phyloP scores from a whole-genome alignment of 2,888 invertebrate genomes.

The Seladonia tumulorum region DNA sequence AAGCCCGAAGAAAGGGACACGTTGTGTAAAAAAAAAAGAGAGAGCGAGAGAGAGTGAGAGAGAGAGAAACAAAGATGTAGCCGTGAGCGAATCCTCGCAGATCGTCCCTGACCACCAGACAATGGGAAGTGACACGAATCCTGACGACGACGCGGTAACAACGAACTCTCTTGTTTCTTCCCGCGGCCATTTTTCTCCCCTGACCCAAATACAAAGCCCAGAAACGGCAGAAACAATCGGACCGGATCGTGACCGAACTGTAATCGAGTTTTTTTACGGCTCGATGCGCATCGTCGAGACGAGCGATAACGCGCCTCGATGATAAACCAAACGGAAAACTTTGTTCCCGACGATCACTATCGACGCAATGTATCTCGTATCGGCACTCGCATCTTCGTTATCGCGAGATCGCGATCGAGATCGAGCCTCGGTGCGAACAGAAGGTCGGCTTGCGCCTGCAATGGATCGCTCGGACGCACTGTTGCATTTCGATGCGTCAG shows the following conservation, averaged over 20 bases:
- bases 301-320: not conserved
- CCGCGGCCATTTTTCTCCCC: constrained; percentile 9
- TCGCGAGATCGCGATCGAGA: not conserved
- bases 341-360: not conserved
- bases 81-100: not conserved
- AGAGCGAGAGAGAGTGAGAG: not conserved
- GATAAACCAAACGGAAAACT: not conserved
- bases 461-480: not conserved
- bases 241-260: not conserved
- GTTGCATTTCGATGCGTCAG: not conserved
- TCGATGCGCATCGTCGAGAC: not conserved
- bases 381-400: not conserved
- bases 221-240: not conserved
- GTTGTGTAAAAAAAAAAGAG: not conserved
- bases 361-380: not conserved
- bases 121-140: constrained; percentile 12
- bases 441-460: not conserved
- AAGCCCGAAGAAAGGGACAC: not conserved
- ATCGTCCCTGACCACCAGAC: not conserved
- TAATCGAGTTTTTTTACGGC: not conserved
- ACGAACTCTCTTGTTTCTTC: not conserved
- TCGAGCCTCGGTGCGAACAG: not conserved
- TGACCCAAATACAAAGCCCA: not conserved
- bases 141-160: constrained; percentile 1
- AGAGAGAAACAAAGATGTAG: not conserved